Base-by-base conservation (phyloP, 2,113 vertebrate genomes). In the Pao palembangensis region DNA sequence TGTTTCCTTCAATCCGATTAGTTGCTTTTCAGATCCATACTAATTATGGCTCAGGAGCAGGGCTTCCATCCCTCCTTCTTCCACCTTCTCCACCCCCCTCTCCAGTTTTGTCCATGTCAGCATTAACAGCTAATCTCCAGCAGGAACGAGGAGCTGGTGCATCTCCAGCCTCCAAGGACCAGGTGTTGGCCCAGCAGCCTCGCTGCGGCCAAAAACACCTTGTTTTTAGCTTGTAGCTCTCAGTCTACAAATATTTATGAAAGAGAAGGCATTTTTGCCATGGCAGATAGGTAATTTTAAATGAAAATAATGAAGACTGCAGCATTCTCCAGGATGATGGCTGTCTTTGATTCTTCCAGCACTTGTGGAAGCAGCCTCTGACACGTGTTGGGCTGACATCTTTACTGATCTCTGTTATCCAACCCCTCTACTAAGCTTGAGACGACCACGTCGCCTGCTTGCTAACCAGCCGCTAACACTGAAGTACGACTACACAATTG, bases 1-100 rank as follows among this genome's bases (percentile, higher is more conserved):
- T 86, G 85, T 81, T 85, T 85, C 77, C 76, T 79, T 81, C 85
- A 90, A 91, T 91, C 88, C 86, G 80, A 91, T 91, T 89, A 90
- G 84, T 74, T 85, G 84, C 81, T 84, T 84, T 86, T 81, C 79
- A 85, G 88, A 91, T 90, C 88, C 79, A 88, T 87, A 87, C 84
- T 90, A 87, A 90, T 89, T 88, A 89, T 82, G 81, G 84, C 68
- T 62, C 66, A 56, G 67, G 64, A 69, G 58, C 72, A 14, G 47
- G 49, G 51, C 67, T 77, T 64, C 64, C 52, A 47, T 62, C 75
- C 60, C 51, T 31, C 69, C 63, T 57, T 76, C 71, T 43, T 55
- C 76, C 68, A 47, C 14, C 58, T 25, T 25, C 23, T 57, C 71
- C 67, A 56, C 3, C 71, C 66, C 55, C 61, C 74, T 55, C 54